Evolutionary conservation across 2,797 vertebrate species (phyloP).

Genomic region (Craterocephalus amniculus): DNA sequence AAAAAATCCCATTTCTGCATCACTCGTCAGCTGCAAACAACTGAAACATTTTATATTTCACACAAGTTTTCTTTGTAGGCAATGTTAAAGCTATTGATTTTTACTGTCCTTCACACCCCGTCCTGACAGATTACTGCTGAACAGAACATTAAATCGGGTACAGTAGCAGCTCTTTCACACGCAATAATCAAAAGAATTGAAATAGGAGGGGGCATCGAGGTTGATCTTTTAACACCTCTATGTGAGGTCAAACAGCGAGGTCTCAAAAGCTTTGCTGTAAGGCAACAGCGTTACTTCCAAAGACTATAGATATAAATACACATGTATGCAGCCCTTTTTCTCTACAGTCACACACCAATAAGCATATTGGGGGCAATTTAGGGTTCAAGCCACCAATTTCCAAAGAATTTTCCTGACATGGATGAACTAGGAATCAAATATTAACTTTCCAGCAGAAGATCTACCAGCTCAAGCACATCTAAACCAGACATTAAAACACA

Average conservation of each 20-base stretch:
- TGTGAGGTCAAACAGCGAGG: not conserved
- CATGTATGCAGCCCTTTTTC: too few relatives aligned
- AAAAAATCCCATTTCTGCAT: not conserved
- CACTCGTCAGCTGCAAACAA: slow-evolving; percentile 8
- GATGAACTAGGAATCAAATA: not conserved
- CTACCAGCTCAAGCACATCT: not conserved
- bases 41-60: not conserved
- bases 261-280: not conserved
- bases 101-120: slow-evolving; percentile 17
- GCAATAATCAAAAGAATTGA: not conserved
- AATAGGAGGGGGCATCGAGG: not conserved
- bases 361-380: too few relatives aligned
- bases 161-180: not conserved
- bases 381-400: not conserved
- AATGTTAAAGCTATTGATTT: slow-evolving; percentile 17
- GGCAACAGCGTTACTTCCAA: not conserved
- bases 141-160: slow-evolving; percentile 2
- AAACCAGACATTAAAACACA: not conserved
- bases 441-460: not conserved
- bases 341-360: too few relatives aligned
- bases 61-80: slow-evolving; percentile 6
- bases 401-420: not conserved
- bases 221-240: not conserved
- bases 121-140: slow-evolving; percentile 4
- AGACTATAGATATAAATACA: too few relatives aligned